Conservation (phyloP, 64 coral and sea anemone species). For the Orbicella faveolata region DNA sequence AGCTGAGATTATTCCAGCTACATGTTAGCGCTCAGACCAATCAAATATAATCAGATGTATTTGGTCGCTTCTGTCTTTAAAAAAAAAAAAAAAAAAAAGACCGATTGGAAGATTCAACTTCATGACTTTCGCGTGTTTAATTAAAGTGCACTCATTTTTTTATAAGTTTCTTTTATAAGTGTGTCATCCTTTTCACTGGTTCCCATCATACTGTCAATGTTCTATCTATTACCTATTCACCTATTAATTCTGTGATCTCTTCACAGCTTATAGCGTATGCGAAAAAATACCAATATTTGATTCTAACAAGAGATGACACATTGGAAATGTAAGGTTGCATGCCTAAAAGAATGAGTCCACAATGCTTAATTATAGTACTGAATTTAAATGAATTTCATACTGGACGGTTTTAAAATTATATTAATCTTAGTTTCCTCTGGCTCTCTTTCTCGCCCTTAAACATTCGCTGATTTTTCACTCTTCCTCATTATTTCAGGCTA, state of each 20-base stretch:
- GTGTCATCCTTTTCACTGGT: too few relatives aligned
- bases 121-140: too few relatives aligned
- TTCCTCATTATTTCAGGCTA: conserved; percentile 25
- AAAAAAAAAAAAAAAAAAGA: too few relatives aligned
- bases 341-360: not conserved
- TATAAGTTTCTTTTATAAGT: too few relatives aligned
- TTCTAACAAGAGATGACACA: conserved; percentile 30
- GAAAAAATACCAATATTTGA: conserved; percentile 43
- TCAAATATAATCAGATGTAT: too few relatives aligned
- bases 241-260: not conserved
- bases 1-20: too few relatives aligned
- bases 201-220: too few relatives aligned
- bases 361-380: not conserved
- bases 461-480: not conserved
- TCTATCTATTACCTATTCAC: too few relatives aligned
- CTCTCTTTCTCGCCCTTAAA: not conserved
- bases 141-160: too few relatives aligned
- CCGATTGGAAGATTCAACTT: too few relatives aligned
- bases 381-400: not conserved
- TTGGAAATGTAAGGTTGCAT: conserved; percentile 38
- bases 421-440: not conserved
- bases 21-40: too few relatives aligned
- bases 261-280: conserved; percentile 32
- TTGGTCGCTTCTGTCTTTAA: too few relatives aligned
- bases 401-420: not conserved